Evolutionary conservation across 2,113 vertebrate species (phyloP), one percentile per base, ranked within the genome.

Genomic region (Ameiurus melas): DNA sequence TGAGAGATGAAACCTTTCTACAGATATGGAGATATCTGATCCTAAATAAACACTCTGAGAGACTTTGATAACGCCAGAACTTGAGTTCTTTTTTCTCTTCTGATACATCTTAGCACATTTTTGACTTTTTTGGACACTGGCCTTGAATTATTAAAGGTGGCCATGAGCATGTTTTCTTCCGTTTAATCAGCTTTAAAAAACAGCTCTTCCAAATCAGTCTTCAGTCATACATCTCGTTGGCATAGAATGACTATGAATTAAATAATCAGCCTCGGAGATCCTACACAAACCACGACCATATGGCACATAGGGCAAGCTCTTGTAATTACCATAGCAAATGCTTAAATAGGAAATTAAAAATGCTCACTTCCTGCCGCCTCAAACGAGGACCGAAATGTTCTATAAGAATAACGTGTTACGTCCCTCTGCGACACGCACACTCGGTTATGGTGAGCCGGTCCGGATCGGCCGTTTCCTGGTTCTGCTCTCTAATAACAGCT

Each of bases 401-500:
- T 47, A n/a, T n/a, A 55, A 19, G 77, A 55, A 9, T 8, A 19
- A 30, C 0, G 0, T 19, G 51, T n/a, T 6, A n/a, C 53, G 25
- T 43, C 88, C 88, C 47, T 70, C 33, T 27, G 84, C 5, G 25
- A 51, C 43, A 14, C 5, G 22, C 22, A 27, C 33, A 19, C 43
- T 7, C 25, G 13, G 12, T 16, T 27, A 3, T 2, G 25, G 16
- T 3, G 9, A 43, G 25, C 22, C 22, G 25, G 13, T n/a, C 71
- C 66, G 33, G 58, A 86, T 80, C 5, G 30, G 20, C 80, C 27
- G 0, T 58, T 83, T 78, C 20, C 77, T n/a, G 8, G 9, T 53
- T 60, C 25, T 1, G 10, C 86, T 87, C 36, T 58, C n/a, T 71
- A 80, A 87, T 87, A 62, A 60, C 75, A 66, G 33, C 53, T 82